These are phyloP conservation scores for Clupea harengus DNA, from an alignment of 2,113 vertebrate species.

Conservation along the genomic window DNA sequence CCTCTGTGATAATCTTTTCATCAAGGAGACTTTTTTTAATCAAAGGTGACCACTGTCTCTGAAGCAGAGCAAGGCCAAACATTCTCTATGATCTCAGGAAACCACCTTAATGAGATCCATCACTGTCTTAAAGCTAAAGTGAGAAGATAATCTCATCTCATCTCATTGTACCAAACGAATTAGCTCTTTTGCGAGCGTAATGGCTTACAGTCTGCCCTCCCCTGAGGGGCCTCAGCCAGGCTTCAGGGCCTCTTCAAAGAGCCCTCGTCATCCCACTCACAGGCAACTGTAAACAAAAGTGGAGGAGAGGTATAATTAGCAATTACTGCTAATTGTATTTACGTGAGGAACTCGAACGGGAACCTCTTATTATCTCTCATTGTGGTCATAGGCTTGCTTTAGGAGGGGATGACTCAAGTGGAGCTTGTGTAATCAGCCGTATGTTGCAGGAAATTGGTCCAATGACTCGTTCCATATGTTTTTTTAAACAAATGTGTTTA, in stretches of 20 bases:
- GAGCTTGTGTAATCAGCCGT: constrained; percentile 20
- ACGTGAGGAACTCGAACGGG: constrained; percentile 39
- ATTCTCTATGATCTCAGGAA: neutral
- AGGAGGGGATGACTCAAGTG: neutral
- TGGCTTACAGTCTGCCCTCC: neutral
- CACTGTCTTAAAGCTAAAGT: neutral
- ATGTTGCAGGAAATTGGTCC: constrained; percentile 4
- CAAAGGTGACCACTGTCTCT: neutral
- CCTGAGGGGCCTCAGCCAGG: neutral
- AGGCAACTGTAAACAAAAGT: constrained; percentile 53
- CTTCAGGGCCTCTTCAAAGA: neutral
- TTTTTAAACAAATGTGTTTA: neutral
- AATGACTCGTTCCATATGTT: neutral
- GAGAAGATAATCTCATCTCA: neutral
- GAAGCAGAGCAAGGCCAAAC: neutral
- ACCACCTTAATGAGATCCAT: neutral
- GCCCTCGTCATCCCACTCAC: neutral
- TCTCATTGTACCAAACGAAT: neutral
- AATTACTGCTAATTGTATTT: constrained; percentile 67
- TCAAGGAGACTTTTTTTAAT: neutral
- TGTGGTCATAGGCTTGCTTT: constrained; percentile 23
- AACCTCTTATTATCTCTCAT: constrained; percentile 55
- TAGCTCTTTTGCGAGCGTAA: neutral
- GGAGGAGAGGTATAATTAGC: constrained; percentile 50
- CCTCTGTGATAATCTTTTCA: neutral